A percentile compares a stretch with the other conserved stretches of the same genome.
These are phyloP conservation scores for Hucho hucho DNA, from an alignment of 2,113 vertebrate genomes.

Conservation along the genomic window DNA sequence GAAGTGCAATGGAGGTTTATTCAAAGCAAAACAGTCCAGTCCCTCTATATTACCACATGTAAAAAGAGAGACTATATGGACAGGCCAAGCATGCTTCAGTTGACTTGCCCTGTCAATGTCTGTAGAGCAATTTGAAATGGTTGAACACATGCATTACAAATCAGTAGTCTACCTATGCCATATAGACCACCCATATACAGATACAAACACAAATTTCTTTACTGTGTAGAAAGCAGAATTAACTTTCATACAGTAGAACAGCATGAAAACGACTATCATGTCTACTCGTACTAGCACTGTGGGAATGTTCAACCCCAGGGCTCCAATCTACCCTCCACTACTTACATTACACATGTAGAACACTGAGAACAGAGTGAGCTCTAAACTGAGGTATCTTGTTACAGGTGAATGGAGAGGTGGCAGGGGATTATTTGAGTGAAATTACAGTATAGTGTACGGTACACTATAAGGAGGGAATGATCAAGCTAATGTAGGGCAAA, in stretches of 20 bases:
- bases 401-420: conserved; percentile 10
- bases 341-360: not conserved
- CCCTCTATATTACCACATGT: conserved; percentile 19
- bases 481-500: not conserved
- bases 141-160: conserved; percentile 37
- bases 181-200: not conserved
- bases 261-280: no score
- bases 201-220: no score
- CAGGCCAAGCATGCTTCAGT: conserved; percentile 39
- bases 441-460: not conserved
- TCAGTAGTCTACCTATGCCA: not conserved
- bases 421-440: not conserved
- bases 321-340: not conserved
- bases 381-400: not conserved
- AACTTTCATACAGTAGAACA: no score
- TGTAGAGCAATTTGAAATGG: conserved; percentile 5
- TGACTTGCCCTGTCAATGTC: conserved; percentile 2
- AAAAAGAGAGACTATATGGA: conserved; percentile 35
- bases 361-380: not conserved
- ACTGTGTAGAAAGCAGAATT: not conserved
- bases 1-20: conserved; percentile 39
- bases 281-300: not conserved
- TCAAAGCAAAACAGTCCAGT: conserved; percentile 5
- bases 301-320: not conserved
- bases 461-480: conserved; percentile 15